phyloP scores from a whole-genome alignment of 1,140 invertebrate genomes.

The Sarcophaga peregrina region DNA sequence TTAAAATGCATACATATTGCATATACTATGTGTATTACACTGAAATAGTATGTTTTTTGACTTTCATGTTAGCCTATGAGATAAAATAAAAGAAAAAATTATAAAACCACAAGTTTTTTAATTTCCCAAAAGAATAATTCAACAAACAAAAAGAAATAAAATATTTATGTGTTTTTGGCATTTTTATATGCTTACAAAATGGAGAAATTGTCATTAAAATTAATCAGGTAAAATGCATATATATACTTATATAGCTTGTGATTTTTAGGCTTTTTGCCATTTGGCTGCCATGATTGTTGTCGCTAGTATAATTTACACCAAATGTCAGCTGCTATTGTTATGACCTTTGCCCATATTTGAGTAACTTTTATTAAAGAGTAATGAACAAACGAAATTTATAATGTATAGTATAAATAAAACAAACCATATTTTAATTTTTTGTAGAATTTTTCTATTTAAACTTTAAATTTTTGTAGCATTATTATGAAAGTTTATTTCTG shows the following conservation, averaged over 20 bases:
- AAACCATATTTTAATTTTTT: no score
- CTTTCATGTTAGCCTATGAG: neutral
- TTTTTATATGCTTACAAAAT: constrained; percentile 24
- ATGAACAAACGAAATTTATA: neutral
- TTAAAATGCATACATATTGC: neutral
- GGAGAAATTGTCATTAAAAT: constrained; percentile 14
- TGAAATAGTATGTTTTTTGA: neutral
- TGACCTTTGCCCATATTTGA: constrained; percentile 30
- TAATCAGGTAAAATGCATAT: constrained; percentile 1
- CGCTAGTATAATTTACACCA: constrained; percentile 39
- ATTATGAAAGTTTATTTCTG: no score
- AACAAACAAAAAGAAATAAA: neutral
- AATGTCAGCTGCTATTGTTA: constrained; percentile 8
- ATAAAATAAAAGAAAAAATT: constrained; percentile 21
- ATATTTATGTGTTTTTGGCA: neutral
- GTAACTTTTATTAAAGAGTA: neutral
- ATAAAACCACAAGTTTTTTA: constrained; percentile 8
- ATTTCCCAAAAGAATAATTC: constrained; percentile 15
- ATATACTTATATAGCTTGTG: neutral
- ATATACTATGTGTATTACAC: no score
- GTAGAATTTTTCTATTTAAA: no score
- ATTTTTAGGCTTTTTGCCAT: constrained; percentile 28
- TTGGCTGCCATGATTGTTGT: constrained; percentile 26
- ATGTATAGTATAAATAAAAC: no score
- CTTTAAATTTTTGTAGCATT: no score